phyloP scores from a whole-genome alignment of 2,888 invertebrate species.

The Allygus modestus region DNA sequence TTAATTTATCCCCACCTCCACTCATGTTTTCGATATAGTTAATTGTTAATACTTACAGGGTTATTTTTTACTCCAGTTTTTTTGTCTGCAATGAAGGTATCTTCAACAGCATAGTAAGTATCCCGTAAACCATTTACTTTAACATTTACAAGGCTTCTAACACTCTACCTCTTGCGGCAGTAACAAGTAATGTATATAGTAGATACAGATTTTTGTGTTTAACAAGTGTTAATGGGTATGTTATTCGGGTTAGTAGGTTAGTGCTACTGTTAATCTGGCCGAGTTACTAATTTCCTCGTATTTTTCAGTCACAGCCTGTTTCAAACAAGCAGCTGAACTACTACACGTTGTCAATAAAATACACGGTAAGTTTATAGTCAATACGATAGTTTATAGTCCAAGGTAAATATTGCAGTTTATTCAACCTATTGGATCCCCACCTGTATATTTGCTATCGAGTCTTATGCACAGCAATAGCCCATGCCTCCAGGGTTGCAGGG shows the following conservation, averaged over 20 bases:
- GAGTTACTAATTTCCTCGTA: background rate
- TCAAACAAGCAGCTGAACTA: constrained; percentile 47
- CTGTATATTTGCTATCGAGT: no score
- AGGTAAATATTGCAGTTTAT: no score
- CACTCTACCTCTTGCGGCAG: background rate
- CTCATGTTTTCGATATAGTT: background rate
- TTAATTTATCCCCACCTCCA: background rate
- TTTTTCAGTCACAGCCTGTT: constrained; percentile 49
- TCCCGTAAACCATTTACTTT: background rate
- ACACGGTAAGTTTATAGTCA: constrained; percentile 16
- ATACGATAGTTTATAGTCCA: no score
- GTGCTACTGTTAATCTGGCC: background rate
- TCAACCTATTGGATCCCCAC: no score
- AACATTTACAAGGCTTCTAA: constrained; percentile 15
- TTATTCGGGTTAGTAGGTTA: background rate
- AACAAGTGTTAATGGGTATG: background rate
- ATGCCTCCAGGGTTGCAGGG: no score
- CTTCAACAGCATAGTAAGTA: background rate
- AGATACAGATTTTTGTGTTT: background rate
- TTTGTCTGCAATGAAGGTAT: background rate
- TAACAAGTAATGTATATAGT: constrained; percentile 38
- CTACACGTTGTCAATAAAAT: constrained; percentile 50
- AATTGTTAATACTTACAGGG: background rate
- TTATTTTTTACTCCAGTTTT: background rate
- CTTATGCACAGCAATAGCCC: no score